phyloP scores from a whole-genome alignment of 2,888 invertebrate genomes.

The Conus canariensis region DNA sequence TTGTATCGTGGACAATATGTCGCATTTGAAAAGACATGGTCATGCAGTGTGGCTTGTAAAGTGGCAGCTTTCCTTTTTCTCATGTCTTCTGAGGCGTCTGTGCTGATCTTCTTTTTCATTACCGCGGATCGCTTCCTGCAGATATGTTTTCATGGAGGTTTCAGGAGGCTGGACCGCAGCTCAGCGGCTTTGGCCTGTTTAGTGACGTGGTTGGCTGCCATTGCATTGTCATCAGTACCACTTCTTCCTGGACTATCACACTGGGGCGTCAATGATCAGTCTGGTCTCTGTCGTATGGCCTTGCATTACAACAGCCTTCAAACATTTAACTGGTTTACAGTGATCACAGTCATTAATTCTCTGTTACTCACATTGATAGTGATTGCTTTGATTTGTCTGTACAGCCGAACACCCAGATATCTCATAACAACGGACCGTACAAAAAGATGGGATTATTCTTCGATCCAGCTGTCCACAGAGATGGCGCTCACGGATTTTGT shows the following conservation, averaged over 20 bases:
- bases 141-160: neutral
- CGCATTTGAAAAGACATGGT: neutral
- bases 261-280: neutral
- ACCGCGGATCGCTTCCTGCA: neutral
- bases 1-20: neutral
- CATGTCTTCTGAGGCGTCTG: neutral
- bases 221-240: neutral
- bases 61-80: neutral
- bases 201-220: no score
- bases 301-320: neutral
- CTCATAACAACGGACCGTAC: neutral
- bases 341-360: neutral
- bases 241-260: neutral
- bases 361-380: neutral
- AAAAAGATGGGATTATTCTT: neutral
- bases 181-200: neutral
- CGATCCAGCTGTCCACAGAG: neutral
- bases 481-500: neutral
- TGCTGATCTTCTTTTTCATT: neutral
- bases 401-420: neutral
- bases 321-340: neutral
- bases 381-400: neutral
- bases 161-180: no score
- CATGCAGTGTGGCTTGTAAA: neutral
- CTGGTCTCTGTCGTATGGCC: neutral